Conservation (phyloP, 2,797 vertebrate genomes). For the Allobates femoralis region DNA sequence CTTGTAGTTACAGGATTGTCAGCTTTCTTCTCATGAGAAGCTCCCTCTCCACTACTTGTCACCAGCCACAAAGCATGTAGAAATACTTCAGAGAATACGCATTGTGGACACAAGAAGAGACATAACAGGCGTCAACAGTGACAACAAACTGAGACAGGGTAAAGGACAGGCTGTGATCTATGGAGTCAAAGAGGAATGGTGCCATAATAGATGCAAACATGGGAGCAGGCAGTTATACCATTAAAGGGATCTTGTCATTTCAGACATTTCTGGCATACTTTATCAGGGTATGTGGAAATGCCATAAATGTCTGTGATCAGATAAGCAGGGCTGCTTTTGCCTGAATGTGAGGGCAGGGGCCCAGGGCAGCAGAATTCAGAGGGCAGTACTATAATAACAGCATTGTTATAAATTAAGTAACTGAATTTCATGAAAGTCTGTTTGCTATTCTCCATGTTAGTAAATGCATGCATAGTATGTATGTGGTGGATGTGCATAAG, state of each 20-base stretch:
- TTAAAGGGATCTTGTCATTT: neutral
- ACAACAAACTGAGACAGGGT: neutral
- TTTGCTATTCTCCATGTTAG: too few species aligned
- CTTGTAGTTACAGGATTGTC: constrained; percentile 34
- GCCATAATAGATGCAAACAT: neutral
- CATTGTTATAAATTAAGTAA: too few species aligned
- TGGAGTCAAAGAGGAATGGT: neutral
- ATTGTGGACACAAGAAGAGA: constrained; percentile 10
- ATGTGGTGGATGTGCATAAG: too few species aligned
- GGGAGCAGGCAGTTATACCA: neutral
- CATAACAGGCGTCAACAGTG: neutral
- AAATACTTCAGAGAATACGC: neutral
- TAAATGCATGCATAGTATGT: too few species aligned
- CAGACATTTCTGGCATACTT: neutral
- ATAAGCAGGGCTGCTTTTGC: too few species aligned
- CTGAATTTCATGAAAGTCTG: too few species aligned
- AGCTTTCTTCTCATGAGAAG: constrained; percentile 30
- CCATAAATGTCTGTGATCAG: too few species aligned
- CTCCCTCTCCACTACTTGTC: constrained; percentile 6
- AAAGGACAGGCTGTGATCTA: neutral
- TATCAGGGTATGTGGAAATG: too few species aligned
- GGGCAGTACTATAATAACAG: too few species aligned
- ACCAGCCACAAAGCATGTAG: neutral
- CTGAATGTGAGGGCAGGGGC: too few species aligned
- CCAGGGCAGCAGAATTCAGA: too few species aligned